Conservation (phyloP, 2,113 vertebrate species). For the Stigmatopora nigra region DNA sequence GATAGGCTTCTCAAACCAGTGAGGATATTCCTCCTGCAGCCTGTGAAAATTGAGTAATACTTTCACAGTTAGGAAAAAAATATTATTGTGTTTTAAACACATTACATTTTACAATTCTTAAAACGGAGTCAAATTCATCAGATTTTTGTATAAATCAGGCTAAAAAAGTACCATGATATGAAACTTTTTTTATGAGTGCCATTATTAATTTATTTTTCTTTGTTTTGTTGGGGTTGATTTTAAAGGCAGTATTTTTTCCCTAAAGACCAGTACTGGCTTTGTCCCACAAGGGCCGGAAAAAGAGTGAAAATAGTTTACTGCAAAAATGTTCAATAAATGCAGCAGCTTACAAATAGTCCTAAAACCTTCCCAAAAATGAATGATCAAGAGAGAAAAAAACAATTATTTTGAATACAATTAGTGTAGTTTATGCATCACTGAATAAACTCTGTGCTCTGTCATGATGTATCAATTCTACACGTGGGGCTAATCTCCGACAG, state of each 20-base stretch:
- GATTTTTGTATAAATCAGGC: neutral
- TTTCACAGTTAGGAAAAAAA: neutral
- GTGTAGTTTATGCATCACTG: conserved; percentile 14
- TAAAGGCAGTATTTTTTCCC: neutral
- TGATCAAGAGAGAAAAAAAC: neutral
- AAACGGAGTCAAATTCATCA: neutral
- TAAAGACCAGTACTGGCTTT: neutral
- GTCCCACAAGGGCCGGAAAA: conserved; percentile 43
- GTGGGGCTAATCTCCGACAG: neutral
- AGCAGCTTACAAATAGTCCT: neutral
- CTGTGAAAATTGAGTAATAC: conserved; percentile 52
- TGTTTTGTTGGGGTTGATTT: neutral
- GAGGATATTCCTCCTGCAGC: conserved; percentile 91
- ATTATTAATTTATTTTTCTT: neutral
- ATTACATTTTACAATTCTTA: neutral
- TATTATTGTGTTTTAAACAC: neutral
- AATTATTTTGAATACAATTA: conserved; percentile 28
- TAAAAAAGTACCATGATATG: neutral
- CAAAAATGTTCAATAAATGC: neutral
- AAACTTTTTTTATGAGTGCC: neutral
- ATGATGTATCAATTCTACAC: conserved; percentile 3
- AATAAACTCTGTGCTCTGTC: neutral
- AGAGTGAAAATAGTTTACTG: conserved; percentile 28
- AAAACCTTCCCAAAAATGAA: neutral
- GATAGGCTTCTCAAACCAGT: conserved; percentile 95